These are phyloP conservation scores for Epinotia brunnichana DNA, from an alignment of 2,888 invertebrate genomes.

Conservation along the genomic window DNA sequence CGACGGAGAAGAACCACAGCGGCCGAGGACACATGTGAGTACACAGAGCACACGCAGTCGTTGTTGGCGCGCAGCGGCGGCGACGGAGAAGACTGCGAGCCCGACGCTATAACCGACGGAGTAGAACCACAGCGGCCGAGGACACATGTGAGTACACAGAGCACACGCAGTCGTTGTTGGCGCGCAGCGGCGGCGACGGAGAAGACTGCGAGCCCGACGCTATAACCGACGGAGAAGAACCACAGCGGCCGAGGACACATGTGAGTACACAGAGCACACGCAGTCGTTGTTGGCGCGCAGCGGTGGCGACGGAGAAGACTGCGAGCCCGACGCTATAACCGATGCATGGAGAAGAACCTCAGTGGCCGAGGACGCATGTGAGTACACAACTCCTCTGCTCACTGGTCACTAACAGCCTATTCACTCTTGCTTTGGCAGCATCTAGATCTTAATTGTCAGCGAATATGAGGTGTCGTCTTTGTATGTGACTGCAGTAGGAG, in stretches of 20 bases:
- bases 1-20: conserved; percentile 41
- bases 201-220: conserved; percentile 51
- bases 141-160: conserved; percentile 35
- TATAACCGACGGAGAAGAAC: too few relatives aligned
- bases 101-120: conserved; percentile 44
- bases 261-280: conserved; percentile 42
- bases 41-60: conserved; percentile 48
- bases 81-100: conserved; percentile 60
- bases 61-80: conserved; percentile 62
- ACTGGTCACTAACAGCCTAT: too few relatives aligned
- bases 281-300: conserved; percentile 57
- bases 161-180: conserved; percentile 55
- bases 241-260: neutral
- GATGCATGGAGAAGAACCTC: conserved; percentile 38
- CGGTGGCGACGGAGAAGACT: conserved; percentile 66
- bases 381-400: too few relatives aligned
- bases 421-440: too few relatives aligned
- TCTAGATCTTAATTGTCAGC: too few relatives aligned
- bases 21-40: conserved; percentile 1
- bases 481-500: too few relatives aligned
- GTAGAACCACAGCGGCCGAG: conserved; percentile 29
- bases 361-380: conserved; percentile 19
- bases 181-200: conserved; percentile 64
- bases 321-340: conserved; percentile 45
- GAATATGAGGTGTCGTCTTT: too few relatives aligned